Conservation (phyloP, 2,113 vertebrate species). For the Pseudonaja textilis region DNA sequence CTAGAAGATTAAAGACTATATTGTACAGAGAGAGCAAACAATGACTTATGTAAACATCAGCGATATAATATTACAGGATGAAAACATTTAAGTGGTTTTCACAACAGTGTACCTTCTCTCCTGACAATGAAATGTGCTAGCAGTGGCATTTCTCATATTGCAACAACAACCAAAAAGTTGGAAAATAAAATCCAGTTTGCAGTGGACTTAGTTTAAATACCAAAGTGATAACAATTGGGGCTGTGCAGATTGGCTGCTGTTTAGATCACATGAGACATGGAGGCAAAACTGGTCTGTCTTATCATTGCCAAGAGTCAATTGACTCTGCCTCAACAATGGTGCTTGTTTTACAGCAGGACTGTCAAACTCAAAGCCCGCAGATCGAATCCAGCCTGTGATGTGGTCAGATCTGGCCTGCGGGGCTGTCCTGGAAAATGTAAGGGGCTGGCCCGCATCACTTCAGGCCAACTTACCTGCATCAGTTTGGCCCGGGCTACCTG, state of each 20-base stretch:
- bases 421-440: too few relatives aligned
- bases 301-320: neutral
- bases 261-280: neutral
- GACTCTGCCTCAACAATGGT: neutral
- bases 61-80: constrained; percentile 24
- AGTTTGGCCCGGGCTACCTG: too few relatives aligned
- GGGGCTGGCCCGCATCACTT: too few relatives aligned
- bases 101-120: constrained; percentile 1
- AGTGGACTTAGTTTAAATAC: neutral
- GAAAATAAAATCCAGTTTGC: neutral
- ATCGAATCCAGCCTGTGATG: too few relatives aligned
- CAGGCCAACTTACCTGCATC: too few relatives aligned
- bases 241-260: neutral
- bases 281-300: neutral
- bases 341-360: neutral
- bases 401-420: too few relatives aligned
- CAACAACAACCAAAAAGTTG: neutral
- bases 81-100: constrained; percentile 22
- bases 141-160: constrained; percentile 10
- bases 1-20: constrained; percentile 9
- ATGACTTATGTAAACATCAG: constrained; percentile 23
- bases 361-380: too few relatives aligned
- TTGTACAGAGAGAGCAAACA: constrained; percentile 8
- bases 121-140: neutral
- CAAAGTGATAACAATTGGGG: neutral